These are phyloP conservation scores for Carapus acus DNA, from an alignment of 2,797 vertebrate species.

Conservation along the genomic window DNA sequence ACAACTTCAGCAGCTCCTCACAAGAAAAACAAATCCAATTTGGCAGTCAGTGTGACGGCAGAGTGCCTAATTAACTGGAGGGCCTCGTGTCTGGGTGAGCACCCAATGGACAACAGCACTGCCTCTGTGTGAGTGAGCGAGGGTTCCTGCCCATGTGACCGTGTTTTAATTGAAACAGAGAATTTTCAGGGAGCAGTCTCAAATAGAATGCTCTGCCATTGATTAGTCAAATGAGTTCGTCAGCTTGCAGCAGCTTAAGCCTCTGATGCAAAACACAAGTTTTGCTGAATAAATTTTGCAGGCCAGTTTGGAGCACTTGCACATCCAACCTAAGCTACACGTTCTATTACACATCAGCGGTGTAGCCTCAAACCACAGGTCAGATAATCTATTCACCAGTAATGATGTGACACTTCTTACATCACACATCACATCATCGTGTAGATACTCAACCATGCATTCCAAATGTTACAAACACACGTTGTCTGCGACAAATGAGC, in stretches of 20 bases:
- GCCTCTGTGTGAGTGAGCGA: constrained; percentile 10
- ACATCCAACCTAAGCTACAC: neutral
- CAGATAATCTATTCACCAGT: constrained; percentile 1
- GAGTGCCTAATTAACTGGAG: constrained; percentile 45
- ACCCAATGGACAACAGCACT: constrained; percentile 14
- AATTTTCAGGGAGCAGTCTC: no score
- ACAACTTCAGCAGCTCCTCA: constrained; percentile 48
- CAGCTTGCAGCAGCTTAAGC: no score
- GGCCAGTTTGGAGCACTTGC: constrained; percentile 10
- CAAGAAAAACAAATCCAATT: constrained; percentile 47
- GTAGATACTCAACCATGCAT: constrained; percentile 13
- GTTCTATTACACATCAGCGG: neutral
- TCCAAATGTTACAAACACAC: constrained; percentile 20
- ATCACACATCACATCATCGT: constrained; percentile 10
- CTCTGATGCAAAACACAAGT: no score
- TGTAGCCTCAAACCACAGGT: neutral
- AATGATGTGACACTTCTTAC: constrained; percentile 13
- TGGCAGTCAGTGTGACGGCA: constrained; percentile 34
- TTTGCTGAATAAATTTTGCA: no score
- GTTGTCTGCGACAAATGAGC: constrained; percentile 9
- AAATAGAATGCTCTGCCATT: no score
- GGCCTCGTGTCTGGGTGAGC: constrained; percentile 22
- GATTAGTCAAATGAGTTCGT: no score
- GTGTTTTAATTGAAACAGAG: constrained; percentile 21
- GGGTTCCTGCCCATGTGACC: constrained; percentile 11